Percentiles rank a stretch among this genome's conserved stretches.
Evolutionary conservation across 2,113 vertebrate species (phyloP).

Genomic region (Fulmarus glacialis): DNA sequence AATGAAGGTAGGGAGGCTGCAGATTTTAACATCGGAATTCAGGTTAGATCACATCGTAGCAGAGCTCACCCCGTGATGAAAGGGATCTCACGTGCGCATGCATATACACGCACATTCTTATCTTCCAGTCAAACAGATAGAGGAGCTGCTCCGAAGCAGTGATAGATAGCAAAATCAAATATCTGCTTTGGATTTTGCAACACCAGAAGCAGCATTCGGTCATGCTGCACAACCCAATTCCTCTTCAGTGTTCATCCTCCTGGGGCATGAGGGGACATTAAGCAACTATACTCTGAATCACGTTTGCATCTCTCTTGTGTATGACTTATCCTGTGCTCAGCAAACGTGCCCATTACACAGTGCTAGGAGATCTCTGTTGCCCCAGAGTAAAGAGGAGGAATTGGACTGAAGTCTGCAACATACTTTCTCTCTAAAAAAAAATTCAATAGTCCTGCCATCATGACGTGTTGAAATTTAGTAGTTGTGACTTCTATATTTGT

Average conservation of each 20-base stretch:
- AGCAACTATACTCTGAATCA: neutral
- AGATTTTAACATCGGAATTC: neutral
- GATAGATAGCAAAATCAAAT: neutral
- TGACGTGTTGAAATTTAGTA: neutral
- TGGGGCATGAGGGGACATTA: fast-evolving
- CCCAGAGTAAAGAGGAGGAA: neutral
- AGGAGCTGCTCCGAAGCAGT: neutral
- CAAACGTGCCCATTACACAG: neutral
- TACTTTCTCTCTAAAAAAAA: neutral
- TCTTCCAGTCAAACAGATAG: neutral
- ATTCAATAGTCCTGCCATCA: neutral
- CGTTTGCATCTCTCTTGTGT: neutral
- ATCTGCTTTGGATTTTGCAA: neutral
- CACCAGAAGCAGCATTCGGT: neutral
- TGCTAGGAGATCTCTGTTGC: neutral
- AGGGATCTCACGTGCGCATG: neutral
- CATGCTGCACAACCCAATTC: neutral
- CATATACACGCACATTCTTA: neutral
- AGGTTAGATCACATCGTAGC: neutral
- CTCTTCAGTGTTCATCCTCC: neutral
- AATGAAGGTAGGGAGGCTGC: neutral
- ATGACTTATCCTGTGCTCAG: neutral
- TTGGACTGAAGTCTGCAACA: neutral
- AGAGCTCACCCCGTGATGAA: neutral
- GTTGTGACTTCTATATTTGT: neutral